Conservation (phyloP, 2,797 vertebrate genomes). For the Lycodopsis pacificus region DNA sequence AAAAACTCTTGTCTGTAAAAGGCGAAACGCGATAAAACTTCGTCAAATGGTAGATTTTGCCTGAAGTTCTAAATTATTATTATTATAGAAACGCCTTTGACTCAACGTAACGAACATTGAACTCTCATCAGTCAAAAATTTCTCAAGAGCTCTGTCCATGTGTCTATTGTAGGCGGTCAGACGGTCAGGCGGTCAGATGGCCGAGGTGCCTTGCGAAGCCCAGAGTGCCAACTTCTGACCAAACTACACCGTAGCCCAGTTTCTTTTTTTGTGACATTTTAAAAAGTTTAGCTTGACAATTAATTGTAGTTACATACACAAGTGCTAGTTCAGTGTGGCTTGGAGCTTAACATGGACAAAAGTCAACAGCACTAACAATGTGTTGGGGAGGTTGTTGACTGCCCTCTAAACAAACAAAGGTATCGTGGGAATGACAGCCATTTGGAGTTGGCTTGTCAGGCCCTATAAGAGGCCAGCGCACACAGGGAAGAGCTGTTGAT, state of each 20-base stretch:
- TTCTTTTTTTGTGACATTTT: background rate
- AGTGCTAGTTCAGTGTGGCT: background rate
- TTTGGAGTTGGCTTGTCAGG: slow-evolving; percentile 76
- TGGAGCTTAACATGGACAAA: too few species aligned
- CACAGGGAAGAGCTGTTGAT: slow-evolving; percentile 70
- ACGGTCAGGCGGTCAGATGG: too few species aligned
- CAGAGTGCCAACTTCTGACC: background rate
- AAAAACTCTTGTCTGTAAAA: too few species aligned
- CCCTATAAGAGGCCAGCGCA: slow-evolving; percentile 69
- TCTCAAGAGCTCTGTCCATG: too few species aligned
- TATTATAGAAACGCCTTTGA: too few species aligned
- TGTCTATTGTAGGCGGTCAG: too few species aligned
- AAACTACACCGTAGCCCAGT: fast-evolving
- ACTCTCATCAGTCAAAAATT: too few species aligned
- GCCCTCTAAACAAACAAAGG: slow-evolving; percentile 66
- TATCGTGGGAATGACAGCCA: slow-evolving; percentile 74
- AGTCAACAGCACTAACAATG: slow-evolving; percentile 21
- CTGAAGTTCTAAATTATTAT: too few species aligned
- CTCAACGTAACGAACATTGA: too few species aligned
- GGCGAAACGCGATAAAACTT: too few species aligned
- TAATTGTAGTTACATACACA: background rate
- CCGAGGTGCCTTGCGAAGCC: background rate
- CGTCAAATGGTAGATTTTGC: too few species aligned
- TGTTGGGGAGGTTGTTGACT: slow-evolving; percentile 52
- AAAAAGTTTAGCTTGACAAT: background rate